Base-by-base conservation (phyloP, 2,113 vertebrate genomes). In the Progne subis region DNA sequence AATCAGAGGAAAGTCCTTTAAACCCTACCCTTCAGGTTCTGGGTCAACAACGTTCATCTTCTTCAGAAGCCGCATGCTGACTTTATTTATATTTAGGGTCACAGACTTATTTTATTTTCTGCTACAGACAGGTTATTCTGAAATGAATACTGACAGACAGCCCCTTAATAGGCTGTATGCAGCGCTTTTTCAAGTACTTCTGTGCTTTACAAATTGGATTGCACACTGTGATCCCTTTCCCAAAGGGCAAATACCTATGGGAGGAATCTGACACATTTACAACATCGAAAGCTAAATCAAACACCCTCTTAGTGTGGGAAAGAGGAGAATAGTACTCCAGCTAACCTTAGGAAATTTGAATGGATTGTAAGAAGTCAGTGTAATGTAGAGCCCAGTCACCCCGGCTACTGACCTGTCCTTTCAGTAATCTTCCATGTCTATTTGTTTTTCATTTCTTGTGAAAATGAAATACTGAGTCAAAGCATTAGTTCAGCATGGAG, bases 391-490 rank as follows among this genome's bases (percentile, higher is more conserved):
- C 31, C 23, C 17, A 46, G 55, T 53, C 39, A 55, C 18, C 46
- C 56, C 47, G 11, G 44, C 53, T 79, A 41, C 37, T 68, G 71
- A 77, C 76, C 43, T 79, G 41, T 65, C 52, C 75, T 67, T 86
- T 69, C 76, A 93, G 82, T 67, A 70, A 74, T 86, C 31, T 82
- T 52, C 82, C 41, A 21, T 8, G 17, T 82, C 57, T 89, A 7
- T 94, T 93, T 90, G 55, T 43, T 90, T 94, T 80, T 71, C 25
- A 53, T 94, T 68, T 90, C 71, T 92, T 88, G 39, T 82, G 90
- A 85, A 94, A 90, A 79, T 76, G 21, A 87, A 85, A 86, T 75
- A 52, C 57, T 41, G 63, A 93, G 63, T 78, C n/a, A 64, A 87
- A 94, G 70, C 61, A 56, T 61, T 85, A 90, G 41, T 72, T 95